These are phyloP conservation scores for Mionectes olivaceus DNA, from an alignment of 2,797 vertebrate species.

Conservation along the genomic window DNA sequence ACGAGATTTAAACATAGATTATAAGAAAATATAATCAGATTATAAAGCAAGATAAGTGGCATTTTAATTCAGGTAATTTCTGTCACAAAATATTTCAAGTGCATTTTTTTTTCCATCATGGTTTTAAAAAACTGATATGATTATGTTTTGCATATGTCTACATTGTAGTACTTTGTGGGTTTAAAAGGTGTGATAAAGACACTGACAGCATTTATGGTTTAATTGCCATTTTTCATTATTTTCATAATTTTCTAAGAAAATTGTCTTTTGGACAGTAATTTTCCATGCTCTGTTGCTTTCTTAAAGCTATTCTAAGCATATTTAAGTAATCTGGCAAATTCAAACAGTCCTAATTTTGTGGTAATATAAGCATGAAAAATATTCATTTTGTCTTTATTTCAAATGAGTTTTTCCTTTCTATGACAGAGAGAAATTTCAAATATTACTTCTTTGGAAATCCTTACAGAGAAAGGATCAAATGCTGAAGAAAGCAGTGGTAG, in stretches of 20 bases:
- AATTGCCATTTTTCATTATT: slow-evolving; percentile 12
- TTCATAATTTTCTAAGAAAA: slow-evolving; percentile 7
- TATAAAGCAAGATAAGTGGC: background rate
- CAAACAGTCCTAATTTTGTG: slow-evolving; percentile 29
- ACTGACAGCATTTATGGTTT: background rate
- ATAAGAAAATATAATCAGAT: background rate
- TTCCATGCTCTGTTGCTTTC: slow-evolving; percentile 16
- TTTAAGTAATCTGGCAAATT: slow-evolving; percentile 40
- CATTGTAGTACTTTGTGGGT: background rate
- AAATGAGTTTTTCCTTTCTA: background rate
- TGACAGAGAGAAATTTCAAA: background rate
- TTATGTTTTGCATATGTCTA: background rate
- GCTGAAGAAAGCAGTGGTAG: background rate
- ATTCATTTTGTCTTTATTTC: slow-evolving; percentile 14
- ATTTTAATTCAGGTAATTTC: background rate
- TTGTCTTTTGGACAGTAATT: background rate
- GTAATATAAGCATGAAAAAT: slow-evolving; percentile 31
- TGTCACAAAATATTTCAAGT: background rate
- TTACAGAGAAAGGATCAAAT: background rate
- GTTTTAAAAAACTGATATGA: background rate
- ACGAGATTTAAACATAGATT: background rate
- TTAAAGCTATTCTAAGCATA: slow-evolving; percentile 4
- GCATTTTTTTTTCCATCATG: background rate
- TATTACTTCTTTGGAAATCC: background rate
- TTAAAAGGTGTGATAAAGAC: background rate